phyloP scores from a whole-genome alignment of 2,797 vertebrate species.

The Neopelma chrysocephalum region DNA sequence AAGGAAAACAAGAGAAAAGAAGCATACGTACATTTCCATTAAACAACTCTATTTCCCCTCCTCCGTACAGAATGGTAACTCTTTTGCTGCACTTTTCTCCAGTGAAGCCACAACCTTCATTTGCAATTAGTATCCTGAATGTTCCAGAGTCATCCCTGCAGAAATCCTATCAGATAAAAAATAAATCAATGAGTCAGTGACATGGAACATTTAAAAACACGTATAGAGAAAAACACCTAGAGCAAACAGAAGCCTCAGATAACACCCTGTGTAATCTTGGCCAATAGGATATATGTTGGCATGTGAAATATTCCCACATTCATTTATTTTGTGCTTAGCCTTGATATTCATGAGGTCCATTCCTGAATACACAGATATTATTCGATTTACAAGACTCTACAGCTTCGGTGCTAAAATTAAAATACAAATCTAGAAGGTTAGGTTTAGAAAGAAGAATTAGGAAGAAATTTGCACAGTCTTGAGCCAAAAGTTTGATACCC shows the following conservation, averaged over 20 bases:
- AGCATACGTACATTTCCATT: conserved; percentile 80
- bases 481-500: neutral
- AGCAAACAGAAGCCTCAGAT: neutral
- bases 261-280: neutral
- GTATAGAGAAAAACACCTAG: neutral
- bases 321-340: neutral
- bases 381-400: neutral
- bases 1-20: neutral
- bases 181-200: neutral
- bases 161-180: conserved; percentile 80
- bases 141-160: conserved; percentile 84
- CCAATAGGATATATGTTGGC: neutral
- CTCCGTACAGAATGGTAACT: conserved; percentile 83
- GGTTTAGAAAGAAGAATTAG: neutral
- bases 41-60: conserved; percentile 86
- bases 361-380: neutral
- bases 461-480: neutral
- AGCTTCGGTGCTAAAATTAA: neutral
- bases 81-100: conserved; percentile 88
- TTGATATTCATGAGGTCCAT: neutral
- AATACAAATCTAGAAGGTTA: neutral
- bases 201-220: neutral
- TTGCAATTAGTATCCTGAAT: conserved; percentile 90
- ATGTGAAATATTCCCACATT: neutral
- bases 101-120: conserved; percentile 87